Conservation (phyloP, 35 echinoderm and acorn worm species). For the Eucidaris tribuloides region DNA sequence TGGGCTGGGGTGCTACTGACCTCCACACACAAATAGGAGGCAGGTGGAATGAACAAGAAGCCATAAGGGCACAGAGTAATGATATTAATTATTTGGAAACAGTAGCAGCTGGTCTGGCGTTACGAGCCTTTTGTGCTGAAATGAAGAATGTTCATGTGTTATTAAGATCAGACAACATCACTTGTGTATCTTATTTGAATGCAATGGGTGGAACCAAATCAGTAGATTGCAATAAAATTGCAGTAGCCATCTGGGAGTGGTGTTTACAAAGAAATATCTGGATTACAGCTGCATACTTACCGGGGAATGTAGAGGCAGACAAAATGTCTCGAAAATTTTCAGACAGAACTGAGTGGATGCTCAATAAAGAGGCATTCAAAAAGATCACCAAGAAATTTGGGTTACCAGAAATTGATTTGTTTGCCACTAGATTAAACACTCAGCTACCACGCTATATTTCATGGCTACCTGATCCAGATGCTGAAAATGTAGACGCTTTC, state of each 20-base stretch:
- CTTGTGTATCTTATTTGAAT: slow-evolving; percentile 44
- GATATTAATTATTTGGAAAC: slow-evolving; percentile 54
- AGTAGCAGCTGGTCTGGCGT: slow-evolving; percentile 21
- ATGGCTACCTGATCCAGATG: slow-evolving; percentile 60
- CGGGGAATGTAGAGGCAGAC: slow-evolving; percentile 36
- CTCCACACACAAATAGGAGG: slow-evolving; percentile 22
- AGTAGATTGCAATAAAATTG: not conserved
- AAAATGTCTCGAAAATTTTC: slow-evolving; percentile 20
- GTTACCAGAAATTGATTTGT: slow-evolving; percentile 47
- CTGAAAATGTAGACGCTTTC: slow-evolving; percentile 47
- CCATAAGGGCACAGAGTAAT: slow-evolving; percentile 6
- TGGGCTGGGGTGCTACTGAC: slow-evolving; percentile 43
- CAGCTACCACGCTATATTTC: slow-evolving; percentile 45
- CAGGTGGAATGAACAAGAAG: slow-evolving; percentile 34
- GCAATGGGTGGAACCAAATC: slow-evolving; percentile 62
- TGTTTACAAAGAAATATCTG: not conserved
- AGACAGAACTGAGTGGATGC: slow-evolving; percentile 51
- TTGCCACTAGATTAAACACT: slow-evolving; percentile 52
- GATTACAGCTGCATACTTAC: not conserved
- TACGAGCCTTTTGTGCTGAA: slow-evolving; percentile 20
- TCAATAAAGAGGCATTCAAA: not conserved
- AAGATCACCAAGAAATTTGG: slow-evolving; percentile 1
- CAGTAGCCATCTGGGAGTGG: not conserved
- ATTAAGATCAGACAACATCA: slow-evolving; percentile 39
- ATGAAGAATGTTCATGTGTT: slow-evolving; percentile 25